Base-by-base conservation (phyloP, 2,797 vertebrate species). In the Enteromius thamalakanensis region DNA sequence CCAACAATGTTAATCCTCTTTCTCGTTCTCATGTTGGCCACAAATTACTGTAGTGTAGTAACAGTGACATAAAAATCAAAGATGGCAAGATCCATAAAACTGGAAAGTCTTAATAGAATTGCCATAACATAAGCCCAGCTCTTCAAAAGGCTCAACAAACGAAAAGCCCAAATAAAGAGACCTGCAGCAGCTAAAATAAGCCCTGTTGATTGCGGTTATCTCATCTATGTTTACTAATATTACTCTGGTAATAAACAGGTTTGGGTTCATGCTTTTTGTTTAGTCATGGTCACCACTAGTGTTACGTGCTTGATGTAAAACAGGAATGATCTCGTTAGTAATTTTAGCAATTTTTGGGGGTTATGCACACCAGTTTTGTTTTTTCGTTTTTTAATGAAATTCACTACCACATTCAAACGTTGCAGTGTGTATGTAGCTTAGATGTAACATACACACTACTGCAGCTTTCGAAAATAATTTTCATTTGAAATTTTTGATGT, bases 381-480 rank as follows among this genome's bases (percentile, higher is more conserved):
- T 53, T 23, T 26, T 23, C 6, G 0, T 51, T 51, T 53, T 53
- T 53, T 53, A 1, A 17, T 0, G 19, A 12, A 17, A 19, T 51
- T 74, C 47, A 53, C 47, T n/a, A n/a, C 7, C 72, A n/a, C 6
- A 23, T 75, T 55, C 23, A 75, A 58, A 75, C 72, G 7, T 26
- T 23, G 32, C 19, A 37, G 49, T 75, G 72, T 58, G 72, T 75
- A 58, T 75, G 51, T 75, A 19, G 32, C 21, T 40, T 2, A 58
- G 32, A 23, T 40, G 72, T 23, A 15, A 58, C 72, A 23, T 40
- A 15, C 72, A 75, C 32, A 40, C 3, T 40, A 2, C 23, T 58
- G 21, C 32, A 58, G 72, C 4, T 55, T 75, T 40, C 58, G 34
- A 37, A 15, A 40, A 76, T 37, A n/a, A 58, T 58, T 76, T 76